Base-by-base conservation (phyloP, 2,797 vertebrate genomes). In the Cetoscarus ocellatus region DNA sequence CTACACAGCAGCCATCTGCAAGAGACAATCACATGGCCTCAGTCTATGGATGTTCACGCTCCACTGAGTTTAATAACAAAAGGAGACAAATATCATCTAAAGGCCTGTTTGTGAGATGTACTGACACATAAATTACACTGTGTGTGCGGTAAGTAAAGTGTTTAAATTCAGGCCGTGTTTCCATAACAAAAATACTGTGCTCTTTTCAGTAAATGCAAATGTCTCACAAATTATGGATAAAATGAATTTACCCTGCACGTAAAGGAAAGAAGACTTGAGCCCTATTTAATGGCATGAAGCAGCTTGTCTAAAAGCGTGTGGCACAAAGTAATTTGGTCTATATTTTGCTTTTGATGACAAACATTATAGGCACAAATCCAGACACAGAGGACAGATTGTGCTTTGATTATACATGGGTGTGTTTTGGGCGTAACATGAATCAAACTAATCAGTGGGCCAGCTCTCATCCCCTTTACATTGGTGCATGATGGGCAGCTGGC, bases 1-100 rank as follows among this genome's bases (percentile, higher is more conserved):
- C 87, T 53, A 77, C 83, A 60, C 81, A 85, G 79, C 84, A 83
- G 83, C 40, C 92, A 67, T 83, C 87, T 94, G 88, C 68, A 74
- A 64, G 76, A 59, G 35, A 63, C n/a, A 14, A 10, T 19, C 19
- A 27, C 9, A 18, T 1, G 79, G n/a, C n/a, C 67, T 66, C 63
- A 67, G 45, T 42, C 39, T 36, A 49, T 77, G 9, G 68, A 12
- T 40, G 52, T 54, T 88, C 59, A 69, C 1, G 51, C 78, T 73
- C 6, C 19, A 59, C 48, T 47, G 58, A 35, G 10, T 77, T 73
- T 48, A 62, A 61, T 40, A 66, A 57, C 54, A 48, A 43, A 70
- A 69, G 38, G 51, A 3, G 15, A 61, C 48, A 69, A 64, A 77
- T 38, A 50, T 53, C 15, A 64, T 79, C 45, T 40, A 61, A 73